Base-by-base conservation (phyloP, 2,888 invertebrate genomes). In the Gymnoscelis rufifasciata region DNA sequence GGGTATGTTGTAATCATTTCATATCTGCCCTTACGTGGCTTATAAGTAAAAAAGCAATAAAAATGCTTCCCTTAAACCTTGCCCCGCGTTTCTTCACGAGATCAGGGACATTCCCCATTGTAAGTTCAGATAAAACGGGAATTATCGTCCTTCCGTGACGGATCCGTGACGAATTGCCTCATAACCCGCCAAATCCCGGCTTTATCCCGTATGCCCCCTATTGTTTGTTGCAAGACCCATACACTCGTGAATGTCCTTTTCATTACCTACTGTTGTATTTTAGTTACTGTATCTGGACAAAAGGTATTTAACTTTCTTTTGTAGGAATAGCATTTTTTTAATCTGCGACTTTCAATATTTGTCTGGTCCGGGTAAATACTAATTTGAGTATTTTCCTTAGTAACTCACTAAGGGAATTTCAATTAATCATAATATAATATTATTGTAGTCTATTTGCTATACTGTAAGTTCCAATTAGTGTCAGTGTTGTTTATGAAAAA, bases 101-200 rank as follows among this genome's bases (percentile, higher is more conserved):
- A 35, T 35, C 35, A 11, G 28, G 33, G 41, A 40, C 43, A 37
- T 43, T 37, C 37, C 28, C 42, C 24, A 49, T 49, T 49, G 49
- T 49, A 26, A 30, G 29, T 29, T 29, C 43, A 36, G 37, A 47
- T 50, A 49, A 43, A 52, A 39, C 39, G 36, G 38, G 50, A 38
- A 52, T 53, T 48, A 57, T 51, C 62, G 62, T 64, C 68, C 66
- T 62, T 56, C 70, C 71, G 74, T 62, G 70, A 72, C 75, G 79
- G 72, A 76, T 74, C 73, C 76, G 75, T 72, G 80, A 82, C 84
- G 83, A 80, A 86, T 84, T 72, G 71, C 67, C 70, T 67, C 59
- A 62, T 60, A 66, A 66, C 71, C 60, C 51, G 53, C 61, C 60
- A 67, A 73, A 74, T 70, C 73, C 71, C 56, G 59, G 63, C 65